Evolutionary conservation across 1,140 invertebrate genomes (phyloP), one percentile per base, ranked within the genome.

Genomic region (Euura lappo): DNA sequence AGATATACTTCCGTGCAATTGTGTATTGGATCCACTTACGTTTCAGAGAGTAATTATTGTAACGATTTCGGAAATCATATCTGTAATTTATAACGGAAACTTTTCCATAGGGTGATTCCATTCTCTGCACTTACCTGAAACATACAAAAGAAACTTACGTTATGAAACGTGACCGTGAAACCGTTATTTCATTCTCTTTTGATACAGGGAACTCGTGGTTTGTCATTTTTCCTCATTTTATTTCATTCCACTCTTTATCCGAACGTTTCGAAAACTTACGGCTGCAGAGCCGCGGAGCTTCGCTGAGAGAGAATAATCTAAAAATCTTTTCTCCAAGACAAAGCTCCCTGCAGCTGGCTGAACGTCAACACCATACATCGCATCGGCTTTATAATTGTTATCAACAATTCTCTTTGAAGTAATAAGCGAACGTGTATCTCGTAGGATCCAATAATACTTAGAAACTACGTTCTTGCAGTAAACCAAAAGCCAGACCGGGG

Each of bases 401-500:
- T 60, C 51, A 60, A 60, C 51, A 60, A 60, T 60, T 60, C 51
- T 60, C 51, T 60, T 5, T 8, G 51, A 60, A 11, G 51, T n/a
- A 60, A 60, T 60, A 60, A 60, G 28, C 28, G 51, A 8, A 60
- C 10, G 4, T n/a, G 13, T 60, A 8, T 60, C 6, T 6, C 10
- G 51, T 60, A 28, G 42, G 8, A 3, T 68, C 66, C 66, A 68
- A 68, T 68, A 68, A 68, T 10, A 68, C 66, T 68, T 68, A 44
- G 66, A 68, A 68, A 68, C 66, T 68, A 68, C 44, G 28, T 68
- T 68, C 66, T 68, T 68, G 66, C 66, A 42, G 11, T 28, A 42
- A 68, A 7, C 66, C 66, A 28, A 68, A 68, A 68, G 42, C 51
- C 13, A 8, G 5, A 60, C 8, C 51, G 8, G 3, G 28, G 51